phyloP scores from a whole-genome alignment of 2,797 vertebrate species.

The Enteromius thamalakanensis region DNA sequence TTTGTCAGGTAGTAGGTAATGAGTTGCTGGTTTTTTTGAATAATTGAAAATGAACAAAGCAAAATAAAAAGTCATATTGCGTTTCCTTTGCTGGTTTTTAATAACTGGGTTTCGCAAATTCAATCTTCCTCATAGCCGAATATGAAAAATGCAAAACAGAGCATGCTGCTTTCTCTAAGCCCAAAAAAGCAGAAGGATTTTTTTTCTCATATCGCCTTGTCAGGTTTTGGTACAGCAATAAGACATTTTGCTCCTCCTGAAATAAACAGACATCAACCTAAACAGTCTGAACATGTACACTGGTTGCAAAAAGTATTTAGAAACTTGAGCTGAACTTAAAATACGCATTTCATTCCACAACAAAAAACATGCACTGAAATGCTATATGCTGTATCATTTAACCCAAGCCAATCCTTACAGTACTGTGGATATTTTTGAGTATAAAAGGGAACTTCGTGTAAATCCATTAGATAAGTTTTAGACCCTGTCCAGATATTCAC shows the following conservation, averaged over 20 bases:
- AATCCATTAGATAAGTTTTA: background rate
- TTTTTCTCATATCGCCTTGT: background rate
- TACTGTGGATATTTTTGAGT: background rate
- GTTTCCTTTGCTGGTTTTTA: slow-evolving; percentile 29
- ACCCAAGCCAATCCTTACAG: background rate
- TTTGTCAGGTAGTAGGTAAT: slow-evolving; percentile 14
- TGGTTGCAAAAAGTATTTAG: background rate
- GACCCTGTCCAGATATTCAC: no score
- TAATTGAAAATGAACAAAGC: slow-evolving; percentile 39
- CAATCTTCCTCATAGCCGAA: slow-evolving; percentile 25
- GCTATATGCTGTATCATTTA: background rate
- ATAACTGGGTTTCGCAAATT: slow-evolving; percentile 24
- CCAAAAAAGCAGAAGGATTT: background rate
- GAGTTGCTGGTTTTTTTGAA: slow-evolving; percentile 18
- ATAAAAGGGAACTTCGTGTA: background rate
- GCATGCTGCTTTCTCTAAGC: background rate
- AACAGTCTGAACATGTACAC: background rate
- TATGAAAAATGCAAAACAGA: slow-evolving; percentile 34
- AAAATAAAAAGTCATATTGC: slow-evolving; percentile 33
- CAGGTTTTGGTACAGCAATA: background rate
- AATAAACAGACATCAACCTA: background rate
- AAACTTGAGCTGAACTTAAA: background rate
- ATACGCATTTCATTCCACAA: background rate
- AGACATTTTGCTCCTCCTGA: background rate
- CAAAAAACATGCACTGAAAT: background rate